phyloP scores from a whole-genome alignment of 2,888 invertebrate genomes.

The Papilio demoleus region DNA sequence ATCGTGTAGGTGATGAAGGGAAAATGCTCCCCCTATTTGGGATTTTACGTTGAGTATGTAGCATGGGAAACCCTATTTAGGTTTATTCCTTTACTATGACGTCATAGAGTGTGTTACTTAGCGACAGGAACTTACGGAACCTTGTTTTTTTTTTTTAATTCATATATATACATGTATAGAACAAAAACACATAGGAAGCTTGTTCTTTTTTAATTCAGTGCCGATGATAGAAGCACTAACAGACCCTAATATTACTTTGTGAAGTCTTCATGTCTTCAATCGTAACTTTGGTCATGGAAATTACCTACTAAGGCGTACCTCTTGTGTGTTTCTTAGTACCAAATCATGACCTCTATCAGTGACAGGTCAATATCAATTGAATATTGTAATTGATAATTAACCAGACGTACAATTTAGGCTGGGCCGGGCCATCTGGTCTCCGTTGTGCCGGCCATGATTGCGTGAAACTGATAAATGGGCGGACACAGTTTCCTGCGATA shows the following conservation, averaged over 20 bases:
- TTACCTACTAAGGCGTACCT: too few relatives aligned
- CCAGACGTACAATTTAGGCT: constrained; percentile 16
- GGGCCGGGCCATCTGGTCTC: constrained; percentile 15
- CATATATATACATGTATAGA: too few relatives aligned
- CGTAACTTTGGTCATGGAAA: too few relatives aligned
- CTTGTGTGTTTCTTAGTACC: too few relatives aligned
- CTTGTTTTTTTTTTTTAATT: too few relatives aligned
- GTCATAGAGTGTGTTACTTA: neutral
- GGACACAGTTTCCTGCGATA: constrained; percentile 70
- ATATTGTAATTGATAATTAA: constrained; percentile 17
- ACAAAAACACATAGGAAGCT: too few relatives aligned
- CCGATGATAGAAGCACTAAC: too few relatives aligned
- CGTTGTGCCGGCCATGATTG: constrained; percentile 47
- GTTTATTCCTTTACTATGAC: neutral
- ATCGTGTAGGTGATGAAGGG: constrained; percentile 7
- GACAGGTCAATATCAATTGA: constrained; percentile 14
- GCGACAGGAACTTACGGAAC: too few relatives aligned
- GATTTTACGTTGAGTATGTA: neutral
- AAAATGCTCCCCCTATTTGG: neutral
- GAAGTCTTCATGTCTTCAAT: too few relatives aligned
- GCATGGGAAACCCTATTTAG: neutral
- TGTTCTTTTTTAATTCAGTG: too few relatives aligned
- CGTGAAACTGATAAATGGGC: constrained; percentile 57
- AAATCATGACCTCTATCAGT: neutral
- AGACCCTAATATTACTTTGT: too few relatives aligned